These are phyloP conservation scores for Heterocephalus glaber DNA, from an alignment of 2,113 vertebrate species.

Conservation along the genomic window DNA sequence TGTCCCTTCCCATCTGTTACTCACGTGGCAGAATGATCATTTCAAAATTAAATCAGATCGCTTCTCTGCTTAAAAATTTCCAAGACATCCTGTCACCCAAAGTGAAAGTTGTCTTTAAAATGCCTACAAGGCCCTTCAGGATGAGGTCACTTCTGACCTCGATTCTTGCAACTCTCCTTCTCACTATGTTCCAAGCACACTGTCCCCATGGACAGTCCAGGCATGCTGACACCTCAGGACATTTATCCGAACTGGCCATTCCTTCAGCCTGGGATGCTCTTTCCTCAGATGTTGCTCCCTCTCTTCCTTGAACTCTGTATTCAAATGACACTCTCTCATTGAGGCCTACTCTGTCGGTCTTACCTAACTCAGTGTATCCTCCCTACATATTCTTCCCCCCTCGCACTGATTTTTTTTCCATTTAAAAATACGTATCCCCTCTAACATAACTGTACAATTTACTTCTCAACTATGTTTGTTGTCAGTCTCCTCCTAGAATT, in stretches of 20 bases:
- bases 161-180: not conserved
- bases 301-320: not conserved
- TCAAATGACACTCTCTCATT: not conserved
- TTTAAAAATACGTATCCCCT: not conserved
- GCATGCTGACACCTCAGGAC: accelerated
- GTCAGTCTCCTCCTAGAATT: not conserved
- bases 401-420: not conserved
- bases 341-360: not conserved
- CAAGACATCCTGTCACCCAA: not conserved
- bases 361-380: not conserved
- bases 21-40: too few relatives aligned
- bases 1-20: not conserved
- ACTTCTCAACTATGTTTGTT: not conserved
- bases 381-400: too few relatives aligned
- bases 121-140: not conserved
- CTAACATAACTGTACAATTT: not conserved
- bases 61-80: not conserved
- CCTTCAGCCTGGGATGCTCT: not conserved
- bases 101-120: not conserved
- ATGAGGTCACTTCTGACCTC: too few relatives aligned
- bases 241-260: not conserved
- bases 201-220: not conserved
- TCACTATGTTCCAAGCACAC: not conserved
- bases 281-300: not conserved
- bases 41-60: not conserved